These are phyloP conservation scores for Halictus quadricinctus DNA, from an alignment of 2,888 invertebrate species.

Conservation along the genomic window DNA sequence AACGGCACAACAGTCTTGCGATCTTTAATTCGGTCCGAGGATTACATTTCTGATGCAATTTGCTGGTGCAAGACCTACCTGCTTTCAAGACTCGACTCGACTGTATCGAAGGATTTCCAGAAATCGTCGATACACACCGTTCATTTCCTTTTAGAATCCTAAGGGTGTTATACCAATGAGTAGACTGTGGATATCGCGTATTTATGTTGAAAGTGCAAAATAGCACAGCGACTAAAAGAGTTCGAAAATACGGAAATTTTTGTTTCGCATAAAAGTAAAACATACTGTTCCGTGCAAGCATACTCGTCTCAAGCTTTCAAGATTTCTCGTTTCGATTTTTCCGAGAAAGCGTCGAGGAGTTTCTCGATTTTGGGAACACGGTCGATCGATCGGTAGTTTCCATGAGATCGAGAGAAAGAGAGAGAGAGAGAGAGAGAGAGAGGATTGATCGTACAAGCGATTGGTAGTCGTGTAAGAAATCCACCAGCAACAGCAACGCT, in stretches of 20 bases:
- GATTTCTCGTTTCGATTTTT: neutral
- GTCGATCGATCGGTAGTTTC: neutral
- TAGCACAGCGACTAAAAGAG: neutral
- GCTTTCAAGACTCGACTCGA: neutral
- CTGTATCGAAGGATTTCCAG: neutral
- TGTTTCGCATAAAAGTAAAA: too few relatives aligned
- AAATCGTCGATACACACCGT: too few relatives aligned
- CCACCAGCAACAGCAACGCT: slow-evolving; percentile 20
- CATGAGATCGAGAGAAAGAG: neutral
- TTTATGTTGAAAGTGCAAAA: neutral
- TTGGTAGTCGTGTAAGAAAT: slow-evolving; percentile 13
- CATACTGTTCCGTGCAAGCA: too few relatives aligned
- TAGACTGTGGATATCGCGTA: neutral
- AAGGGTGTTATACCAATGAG: too few relatives aligned
- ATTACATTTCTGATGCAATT: neutral
- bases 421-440: neutral
- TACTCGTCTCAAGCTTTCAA: too few relatives aligned
- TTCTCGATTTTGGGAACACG: neutral
- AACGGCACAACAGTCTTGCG: neutral
- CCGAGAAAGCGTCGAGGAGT: neutral
- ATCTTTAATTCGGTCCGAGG: neutral
- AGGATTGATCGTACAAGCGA: slow-evolving; percentile 3
- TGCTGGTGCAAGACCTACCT: neutral
- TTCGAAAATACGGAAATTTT: neutral
- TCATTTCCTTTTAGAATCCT: too few relatives aligned